Evolutionary conservation across 2,113 vertebrate genomes (phyloP).

Genomic region (Xiphophorus hellerii): DNA sequence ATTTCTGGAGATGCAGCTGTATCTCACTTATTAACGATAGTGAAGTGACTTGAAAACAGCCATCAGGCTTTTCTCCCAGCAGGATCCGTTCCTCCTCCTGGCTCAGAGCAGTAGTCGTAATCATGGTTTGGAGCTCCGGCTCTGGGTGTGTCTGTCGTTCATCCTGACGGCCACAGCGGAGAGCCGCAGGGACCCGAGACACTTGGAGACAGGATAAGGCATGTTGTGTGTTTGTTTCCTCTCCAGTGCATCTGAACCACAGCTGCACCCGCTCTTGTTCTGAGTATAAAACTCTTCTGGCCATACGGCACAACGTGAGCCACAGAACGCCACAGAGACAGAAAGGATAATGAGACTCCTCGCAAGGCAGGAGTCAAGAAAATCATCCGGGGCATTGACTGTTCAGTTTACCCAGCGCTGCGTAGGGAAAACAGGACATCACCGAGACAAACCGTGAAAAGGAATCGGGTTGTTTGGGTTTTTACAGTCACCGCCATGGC

Average conservation of each 20-base stretch:
- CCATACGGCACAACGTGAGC: conserved; percentile 47
- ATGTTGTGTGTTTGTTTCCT: conserved; percentile 71
- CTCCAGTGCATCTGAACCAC: conserved; percentile 54
- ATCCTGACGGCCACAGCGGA: conserved; percentile 47
- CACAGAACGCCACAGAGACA: conserved; percentile 43
- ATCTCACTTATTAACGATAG: conserved; percentile 53
- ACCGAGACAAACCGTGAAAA: conserved; percentile 31
- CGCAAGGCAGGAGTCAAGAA: conserved; percentile 47
- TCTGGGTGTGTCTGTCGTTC: conserved; percentile 24
- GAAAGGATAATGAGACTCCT: conserved; percentile 59
- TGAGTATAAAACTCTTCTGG: conserved; percentile 57
- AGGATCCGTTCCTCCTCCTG: conserved; percentile 44
- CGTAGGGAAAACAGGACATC: conserved; percentile 38
- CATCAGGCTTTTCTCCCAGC: conserved; percentile 72
- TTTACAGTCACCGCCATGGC: conserved; percentile 22
- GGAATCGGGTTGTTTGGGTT: conserved; percentile 18
- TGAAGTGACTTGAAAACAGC: conserved; percentile 73
- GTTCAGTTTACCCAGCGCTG: conserved; percentile 51
- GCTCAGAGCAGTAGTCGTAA: conserved; percentile 36
- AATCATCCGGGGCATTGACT: conserved; percentile 65
- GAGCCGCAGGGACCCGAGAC: conserved; percentile 50
- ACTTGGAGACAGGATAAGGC: conserved; percentile 69
- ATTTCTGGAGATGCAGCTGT: not conserved
- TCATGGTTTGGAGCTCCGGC: conserved; percentile 17
- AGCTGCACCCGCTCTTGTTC: conserved; percentile 68